Evolutionary conservation across 1,140 invertebrate genomes (phyloP), one percentile per base, ranked within the genome.

Genomic region (Euura saliciscinereae): DNA sequence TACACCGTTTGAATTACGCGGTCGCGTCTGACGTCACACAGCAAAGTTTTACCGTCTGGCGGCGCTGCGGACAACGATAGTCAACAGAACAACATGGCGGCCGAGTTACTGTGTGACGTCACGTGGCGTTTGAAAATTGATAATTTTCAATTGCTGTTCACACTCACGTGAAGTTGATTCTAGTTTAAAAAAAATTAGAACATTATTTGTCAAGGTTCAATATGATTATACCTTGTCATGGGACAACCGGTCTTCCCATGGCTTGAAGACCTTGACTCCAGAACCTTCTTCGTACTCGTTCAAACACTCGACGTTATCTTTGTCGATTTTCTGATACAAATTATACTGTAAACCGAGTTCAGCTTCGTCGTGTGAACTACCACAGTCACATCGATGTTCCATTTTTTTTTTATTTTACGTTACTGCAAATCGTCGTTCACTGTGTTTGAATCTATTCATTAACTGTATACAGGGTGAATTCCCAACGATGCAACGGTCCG

Each of bases 321-420:
- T 91, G 86, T 98, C 95, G 78, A 99, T 98, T 90, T 97, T 98
- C 76, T 92, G 87, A 84, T 93, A 97, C 66, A 99, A 88, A 89
- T 93, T 97, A 78, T 97, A 98, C 75, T 95, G 90, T 66, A 96
- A 84, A 44, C 96, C 96, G 81, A 93, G 90, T 88, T 97, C 95
- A 65, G 5, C 67, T 64, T 81, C 78, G 28, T 82, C 71, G 51
- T 85, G 85, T 64, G 64, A 13, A 68, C 28, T 66, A 44, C 82
- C 80, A 43, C 84, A 85, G 59, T 74, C 73, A 65, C 84, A 85
- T 3, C 72, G 77, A 70, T 79, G 77, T 44, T 75, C 67, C 83
- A 83, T 85, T 28, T 7, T n/a, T 67, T n/a, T n/a, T 28, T 28
- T 28, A 28, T 28, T 64, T 64, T 28, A 28, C 28, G 28, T 0